Evolutionary conservation across 2,888 invertebrate species (phyloP), one percentile per base, ranked within the genome.

Genomic region (Campoplex capitator): DNA sequence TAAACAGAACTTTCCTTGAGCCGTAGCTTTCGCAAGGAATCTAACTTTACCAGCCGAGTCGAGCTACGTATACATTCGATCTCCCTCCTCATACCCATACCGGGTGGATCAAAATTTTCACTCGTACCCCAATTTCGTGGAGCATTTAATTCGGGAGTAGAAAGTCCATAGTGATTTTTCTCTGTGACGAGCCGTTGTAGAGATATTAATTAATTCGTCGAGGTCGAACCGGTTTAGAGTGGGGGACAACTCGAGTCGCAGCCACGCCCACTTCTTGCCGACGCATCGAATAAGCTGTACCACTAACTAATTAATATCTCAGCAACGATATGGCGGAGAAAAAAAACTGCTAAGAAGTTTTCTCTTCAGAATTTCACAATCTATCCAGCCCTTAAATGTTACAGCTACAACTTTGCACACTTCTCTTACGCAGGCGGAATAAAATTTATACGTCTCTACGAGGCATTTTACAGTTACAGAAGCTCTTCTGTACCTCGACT

Each of bases 1-100:
- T 85, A 85, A 85, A 82, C 82, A 82, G 48, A 85, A 82, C 56
- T 85, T 82, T 74, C 67, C n/a, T 11, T 28, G 74, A 70, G 42
- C 62, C 28, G 42, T 68, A 82, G 62, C 68, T 85, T 78, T 68
- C 74, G 58, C 74, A 62, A 45, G 42, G 58, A 16, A 42, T 73
- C 58, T 74, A 83, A 68, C 68, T 74, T 82, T 38, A 28, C 42
- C 56, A 71, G 65, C 48, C 65, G 23, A 81, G 51, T 32, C 75
- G 35, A 45, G 71, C 79, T 65, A 42, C 65, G 42, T 74, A 23
- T 42, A 75, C 48, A 62, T 76, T 48, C 48, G 65, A 32, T 32
- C 6, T 62, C 13, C 28, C 58, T 13, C 32, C 16, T 32, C 38
- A 38, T 6, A 16, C 62, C 62, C 62, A 32, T 62, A 32, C 62